Base-by-base conservation (phyloP, 2,888 invertebrate genomes). In the Platynereis dumerilii region DNA sequence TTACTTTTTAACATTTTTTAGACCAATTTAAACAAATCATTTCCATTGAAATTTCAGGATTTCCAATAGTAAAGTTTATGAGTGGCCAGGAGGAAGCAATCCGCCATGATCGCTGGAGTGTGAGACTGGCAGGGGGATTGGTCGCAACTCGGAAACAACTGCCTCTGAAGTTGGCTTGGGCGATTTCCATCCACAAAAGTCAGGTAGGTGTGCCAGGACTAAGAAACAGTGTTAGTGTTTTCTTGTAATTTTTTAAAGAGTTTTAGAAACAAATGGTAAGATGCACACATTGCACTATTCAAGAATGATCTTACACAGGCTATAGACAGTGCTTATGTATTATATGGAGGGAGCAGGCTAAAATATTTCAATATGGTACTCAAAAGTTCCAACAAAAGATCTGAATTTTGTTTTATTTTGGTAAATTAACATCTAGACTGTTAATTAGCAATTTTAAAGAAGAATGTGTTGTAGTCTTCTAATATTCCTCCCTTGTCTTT, bases 161-260 rank as follows among this genome's bases (percentile, higher is more conserved):
- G 3, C 96, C 97, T 0, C 85, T 97, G 0, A 93, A 93, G 79
- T 86, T 97, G 22, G 96, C 96, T 20, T 97, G 96, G 96, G 96
- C 96, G 0, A 96, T 97, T 85, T 96, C 96, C 1, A 96, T 97
- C 76, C 97, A 97, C 82, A 97, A 97, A 85, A 94, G 94, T 64
- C 88, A 88, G 85, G 87, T 87, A 72, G 66, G 68, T 42, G 17
- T 52, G 5, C 12, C 44, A 42, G 17, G 12, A n/a, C n/a, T n/a
- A n/a, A n/a, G n/a, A n/a, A n/a, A n/a, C n/a, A n/a, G n/a, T n/a
- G n/a, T n/a, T n/a, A n/a, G n/a, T n/a, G n/a, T n/a, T n/a, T n/a
- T n/a, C n/a, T n/a, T n/a, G 34, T 5, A 34, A 7, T 34, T 34
- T 34, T 5, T 34, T 34, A n/a, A 48, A 10, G 48, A 5, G n/a